Evolutionary conservation across 2,113 vertebrate species (phyloP), one percentile per base, ranked within the genome.

Genomic region (Halichoeres trimaculatus): DNA sequence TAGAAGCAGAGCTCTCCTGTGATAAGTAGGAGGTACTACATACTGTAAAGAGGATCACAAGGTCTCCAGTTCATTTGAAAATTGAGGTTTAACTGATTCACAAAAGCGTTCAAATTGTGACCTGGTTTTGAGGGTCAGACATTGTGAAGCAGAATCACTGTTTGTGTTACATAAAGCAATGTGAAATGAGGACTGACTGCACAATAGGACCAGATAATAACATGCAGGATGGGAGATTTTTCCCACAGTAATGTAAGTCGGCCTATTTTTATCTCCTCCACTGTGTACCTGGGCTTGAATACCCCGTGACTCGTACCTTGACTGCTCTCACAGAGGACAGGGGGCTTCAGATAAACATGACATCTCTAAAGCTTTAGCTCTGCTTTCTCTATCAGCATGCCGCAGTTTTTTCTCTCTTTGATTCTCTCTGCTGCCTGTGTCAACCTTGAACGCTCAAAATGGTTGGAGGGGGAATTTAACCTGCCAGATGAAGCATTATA

Each of bases 251-350:
- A 20, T 55, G 17, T 53, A 19, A 8, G 19, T 34, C 45, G 38
- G 59, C 67, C 20, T 65, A 6, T 75, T 68, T 69, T 69, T 22
- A 51, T 50, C 24, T 51, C 12, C 10, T 17, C 19, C 26, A 38
- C 63, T 50, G 34, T 74, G 43, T 24, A 72, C 20, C 52, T 20
- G 41, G 14, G 53, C 52, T 75, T 64, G 35, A 68, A 76, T 2
- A 17, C 23, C 41, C 60, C 38, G 8, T 36, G 1, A 57, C 47
- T 51, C 53, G 24, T 38, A 36, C 41, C 60, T 80, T 23, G 17
- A 36, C 22, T 57, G 41, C 63, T 63, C 20, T 40, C 56, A 62
- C 2, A 34, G 67, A 16, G 17, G 48, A 47, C 38, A n/a, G 53
- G 8, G 26, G 38, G 1, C 22, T 66, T 54, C 41, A 53, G 38